Conservation (phyloP, 2,888 invertebrate genomes). For the Anticlea derivata region DNA sequence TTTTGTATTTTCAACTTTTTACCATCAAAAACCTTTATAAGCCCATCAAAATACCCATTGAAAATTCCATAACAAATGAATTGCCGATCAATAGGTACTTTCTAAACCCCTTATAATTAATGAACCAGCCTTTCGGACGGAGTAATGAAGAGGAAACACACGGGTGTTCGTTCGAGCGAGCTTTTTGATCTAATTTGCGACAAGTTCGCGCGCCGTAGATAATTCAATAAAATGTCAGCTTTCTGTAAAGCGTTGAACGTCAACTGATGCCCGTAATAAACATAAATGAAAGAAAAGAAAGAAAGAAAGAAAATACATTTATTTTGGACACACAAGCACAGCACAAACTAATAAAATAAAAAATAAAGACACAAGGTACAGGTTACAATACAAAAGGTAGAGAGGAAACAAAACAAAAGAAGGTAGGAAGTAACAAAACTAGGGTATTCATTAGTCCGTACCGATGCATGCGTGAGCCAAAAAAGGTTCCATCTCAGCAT, state of each 20-base stretch:
- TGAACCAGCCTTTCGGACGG: conserved; percentile 72
- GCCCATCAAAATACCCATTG: conserved; percentile 20
- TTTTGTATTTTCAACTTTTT: too few species aligned
- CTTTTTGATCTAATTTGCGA: conserved; percentile 16
- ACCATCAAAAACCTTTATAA: neutral
- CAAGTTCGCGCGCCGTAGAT: conserved; percentile 5
- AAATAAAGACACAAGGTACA: too few species aligned
- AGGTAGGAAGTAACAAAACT: too few species aligned
- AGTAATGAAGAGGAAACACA: conserved; percentile 63
- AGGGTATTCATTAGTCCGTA: too few species aligned
- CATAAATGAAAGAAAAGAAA: too few species aligned
- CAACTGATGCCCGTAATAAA: neutral
- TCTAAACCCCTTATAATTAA: conserved; percentile 72
- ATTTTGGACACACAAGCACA: too few species aligned
- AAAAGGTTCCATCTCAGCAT: too few species aligned
- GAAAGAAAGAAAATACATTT: too few species aligned
- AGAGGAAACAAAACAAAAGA: too few species aligned
- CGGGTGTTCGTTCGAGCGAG: conserved; percentile 26
- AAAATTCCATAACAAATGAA: conserved; percentile 55
- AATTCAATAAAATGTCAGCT: conserved; percentile 2
- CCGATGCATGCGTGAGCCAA: too few species aligned
- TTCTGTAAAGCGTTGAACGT: neutral
- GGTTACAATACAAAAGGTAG: too few species aligned
- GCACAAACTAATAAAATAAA: too few species aligned
- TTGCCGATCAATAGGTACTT: conserved; percentile 60